phyloP scores from a whole-genome alignment of 2,113 vertebrate genomes.

The Upupa epops region DNA sequence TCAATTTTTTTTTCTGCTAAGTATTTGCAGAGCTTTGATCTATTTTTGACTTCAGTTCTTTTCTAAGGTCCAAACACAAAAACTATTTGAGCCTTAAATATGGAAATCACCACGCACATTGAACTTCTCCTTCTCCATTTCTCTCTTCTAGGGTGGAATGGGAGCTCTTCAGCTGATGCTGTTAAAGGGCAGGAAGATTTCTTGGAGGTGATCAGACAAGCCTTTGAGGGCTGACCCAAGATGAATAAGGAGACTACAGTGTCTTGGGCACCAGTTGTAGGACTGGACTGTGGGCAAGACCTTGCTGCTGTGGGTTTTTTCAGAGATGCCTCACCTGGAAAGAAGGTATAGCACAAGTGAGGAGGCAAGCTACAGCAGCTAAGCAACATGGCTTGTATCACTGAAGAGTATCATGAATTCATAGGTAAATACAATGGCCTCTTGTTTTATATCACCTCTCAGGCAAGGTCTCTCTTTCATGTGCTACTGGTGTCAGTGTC shows the following conservation, averaged over 20 bases:
- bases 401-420: not conserved
- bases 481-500: too few species aligned
- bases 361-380: not conserved
- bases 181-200: not conserved
- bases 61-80: not conserved
- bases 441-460: not conserved
- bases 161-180: rapidly evolving
- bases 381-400: not conserved
- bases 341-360: not conserved
- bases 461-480: not conserved
- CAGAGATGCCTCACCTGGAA: not conserved
- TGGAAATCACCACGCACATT: not conserved
- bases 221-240: not conserved
- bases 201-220: too few species aligned
- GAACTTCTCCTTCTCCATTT: not conserved
- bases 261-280: not conserved
- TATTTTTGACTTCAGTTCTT: not conserved
- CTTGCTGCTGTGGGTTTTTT: not conserved
- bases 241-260: not conserved
- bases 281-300: rapidly evolving
- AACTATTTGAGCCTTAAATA: not conserved
- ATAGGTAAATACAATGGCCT: not conserved
- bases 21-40: not conserved
- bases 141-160: not conserved
- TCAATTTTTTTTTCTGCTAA: not conserved